phyloP scores from a whole-genome alignment of 2,888 invertebrate species.

The Hermodice carunculata region DNA sequence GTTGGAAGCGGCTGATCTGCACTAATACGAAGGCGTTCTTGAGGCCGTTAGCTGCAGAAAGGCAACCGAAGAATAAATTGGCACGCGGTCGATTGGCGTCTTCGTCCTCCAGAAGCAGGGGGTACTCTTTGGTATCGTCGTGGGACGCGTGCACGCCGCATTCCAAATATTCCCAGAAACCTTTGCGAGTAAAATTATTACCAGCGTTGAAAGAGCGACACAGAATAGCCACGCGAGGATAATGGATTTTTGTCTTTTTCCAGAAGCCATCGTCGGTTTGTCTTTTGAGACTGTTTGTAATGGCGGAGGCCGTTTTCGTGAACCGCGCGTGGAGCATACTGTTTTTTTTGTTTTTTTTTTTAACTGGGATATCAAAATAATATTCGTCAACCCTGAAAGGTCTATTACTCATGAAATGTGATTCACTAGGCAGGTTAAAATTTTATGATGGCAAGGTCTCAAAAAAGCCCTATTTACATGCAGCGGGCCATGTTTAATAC shows the following conservation, averaged over 20 bases:
- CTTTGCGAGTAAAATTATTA: constrained; percentile 3
- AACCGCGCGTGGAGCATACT: too few relatives aligned
- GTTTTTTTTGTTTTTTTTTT: too few relatives aligned
- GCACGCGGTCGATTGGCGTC: constrained; percentile 36
- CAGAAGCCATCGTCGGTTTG: neutral
- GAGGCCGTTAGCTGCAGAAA: constrained; percentile 56
- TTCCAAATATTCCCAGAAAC: constrained; percentile 34
- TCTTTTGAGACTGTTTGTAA: neutral
- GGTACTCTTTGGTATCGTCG: constrained; percentile 32
- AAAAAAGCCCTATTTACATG: too few relatives aligned
- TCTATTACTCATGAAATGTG: too few relatives aligned
- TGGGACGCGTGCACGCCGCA: constrained; percentile 28
- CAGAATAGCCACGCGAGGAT: neutral
- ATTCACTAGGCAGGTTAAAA: too few relatives aligned
- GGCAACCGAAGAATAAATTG: constrained; percentile 46
- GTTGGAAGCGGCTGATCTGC: constrained; percentile 72
- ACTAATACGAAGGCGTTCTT: constrained; percentile 72
- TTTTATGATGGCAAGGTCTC: too few relatives aligned
- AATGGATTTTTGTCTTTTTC: neutral
- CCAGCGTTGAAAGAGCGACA: neutral
- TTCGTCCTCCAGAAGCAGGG: constrained; percentile 33
- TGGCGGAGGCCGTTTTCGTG: too few relatives aligned
- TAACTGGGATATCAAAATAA: too few relatives aligned
- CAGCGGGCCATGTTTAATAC: too few relatives aligned
- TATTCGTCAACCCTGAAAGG: too few relatives aligned